These are phyloP conservation scores for Tyrannus savana DNA, from an alignment of 2,113 vertebrate species.

Conservation along the genomic window DNA sequence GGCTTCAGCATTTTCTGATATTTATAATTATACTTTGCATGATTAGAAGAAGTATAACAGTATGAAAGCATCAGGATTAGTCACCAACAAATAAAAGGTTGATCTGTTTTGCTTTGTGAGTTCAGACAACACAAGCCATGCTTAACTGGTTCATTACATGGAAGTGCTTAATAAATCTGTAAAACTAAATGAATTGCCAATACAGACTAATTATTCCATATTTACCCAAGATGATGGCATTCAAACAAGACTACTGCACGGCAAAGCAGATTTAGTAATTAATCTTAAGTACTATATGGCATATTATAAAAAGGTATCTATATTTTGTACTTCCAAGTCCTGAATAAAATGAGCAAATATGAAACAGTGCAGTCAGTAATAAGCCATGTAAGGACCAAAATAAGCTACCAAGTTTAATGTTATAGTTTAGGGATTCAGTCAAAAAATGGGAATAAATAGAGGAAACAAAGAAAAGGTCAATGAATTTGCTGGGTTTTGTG, in stretches of 20 bases:
- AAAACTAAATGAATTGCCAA: slow-evolving; percentile 3
- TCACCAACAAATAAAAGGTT: not conserved
- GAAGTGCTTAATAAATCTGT: not conserved
- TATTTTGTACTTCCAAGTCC: not conserved
- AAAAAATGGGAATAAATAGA: not conserved
- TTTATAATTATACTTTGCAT: not conserved
- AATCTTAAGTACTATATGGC: not conserved
- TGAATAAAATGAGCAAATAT: not conserved
- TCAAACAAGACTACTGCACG: not conserved
- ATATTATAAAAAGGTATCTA: not conserved
- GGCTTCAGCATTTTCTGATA: not conserved
- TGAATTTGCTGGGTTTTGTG: not conserved
- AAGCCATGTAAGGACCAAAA: not conserved
- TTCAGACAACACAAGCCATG: not conserved
- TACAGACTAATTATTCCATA: not conserved
- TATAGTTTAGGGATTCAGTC: not conserved
- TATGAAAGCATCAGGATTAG: not conserved
- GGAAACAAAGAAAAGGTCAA: not conserved
- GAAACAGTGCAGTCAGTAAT: not conserved
- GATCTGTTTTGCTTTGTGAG: not conserved
- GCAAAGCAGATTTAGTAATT: not conserved
- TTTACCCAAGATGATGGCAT: not conserved
- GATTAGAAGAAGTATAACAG: not conserved
- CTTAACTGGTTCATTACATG: not conserved
- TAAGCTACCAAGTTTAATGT: not conserved